Evolutionary conservation across 2,113 vertebrate species (phyloP).

Genomic region (Dipodomys merriami): DNA sequence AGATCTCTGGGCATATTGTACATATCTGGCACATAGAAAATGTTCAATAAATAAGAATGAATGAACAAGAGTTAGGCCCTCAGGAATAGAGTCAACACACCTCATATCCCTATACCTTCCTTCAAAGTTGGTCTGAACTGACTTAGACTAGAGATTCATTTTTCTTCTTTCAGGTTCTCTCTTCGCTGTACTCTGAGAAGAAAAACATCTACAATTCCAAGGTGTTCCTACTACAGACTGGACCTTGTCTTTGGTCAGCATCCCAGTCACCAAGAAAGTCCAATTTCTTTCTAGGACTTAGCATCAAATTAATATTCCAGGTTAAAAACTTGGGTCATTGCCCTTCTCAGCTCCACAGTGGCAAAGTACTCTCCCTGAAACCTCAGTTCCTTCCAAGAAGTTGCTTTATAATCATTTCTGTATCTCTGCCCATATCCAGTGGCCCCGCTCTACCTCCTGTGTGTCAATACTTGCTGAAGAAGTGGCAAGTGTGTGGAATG

Average conservation of each 20-base stretch:
- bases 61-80: neutral
- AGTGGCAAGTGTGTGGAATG: neutral
- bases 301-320: neutral
- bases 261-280: neutral
- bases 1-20: neutral
- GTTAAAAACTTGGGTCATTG: neutral
- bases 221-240: neutral
- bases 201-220: neutral
- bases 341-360: neutral
- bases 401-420: neutral
- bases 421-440: neutral
- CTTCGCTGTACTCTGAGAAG: neutral
- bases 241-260: neutral
- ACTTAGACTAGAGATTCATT: neutral
- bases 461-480: neutral
- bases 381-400: neutral
- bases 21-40: neutral
- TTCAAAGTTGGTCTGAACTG: neutral
- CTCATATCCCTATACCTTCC: neutral
- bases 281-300: neutral
- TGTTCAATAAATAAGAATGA: neutral
- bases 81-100: neutral
- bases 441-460: neutral
- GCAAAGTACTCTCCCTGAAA: neutral
- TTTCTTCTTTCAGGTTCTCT: neutral